A percentile compares a stretch with the other conserved stretches of the same genome.
Conservation (phyloP, 2,888 invertebrate species). For the Torymus tubicola region DNA sequence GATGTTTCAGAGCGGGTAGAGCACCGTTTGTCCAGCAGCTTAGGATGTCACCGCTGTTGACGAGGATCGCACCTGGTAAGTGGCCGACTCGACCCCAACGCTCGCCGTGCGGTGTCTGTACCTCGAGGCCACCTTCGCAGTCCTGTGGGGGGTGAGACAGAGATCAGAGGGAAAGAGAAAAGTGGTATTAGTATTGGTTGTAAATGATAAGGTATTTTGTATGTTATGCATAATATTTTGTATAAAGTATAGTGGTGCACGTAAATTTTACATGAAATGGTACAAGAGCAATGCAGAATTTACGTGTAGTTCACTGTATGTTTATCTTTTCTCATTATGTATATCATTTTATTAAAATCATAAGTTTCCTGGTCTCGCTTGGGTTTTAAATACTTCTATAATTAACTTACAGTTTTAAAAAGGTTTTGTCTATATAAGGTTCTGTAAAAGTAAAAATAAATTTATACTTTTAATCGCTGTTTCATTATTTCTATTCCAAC, state of each 20-base stretch:
- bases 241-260: no score
- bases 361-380: not conserved
- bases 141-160: slow-evolving; percentile 77
- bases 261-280: no score
- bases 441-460: slow-evolving; percentile 50
- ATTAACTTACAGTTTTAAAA: slow-evolving; percentile 49
- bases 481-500: not conserved
- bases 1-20: slow-evolving; percentile 84
- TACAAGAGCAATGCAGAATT: no score
- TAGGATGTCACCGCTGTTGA: slow-evolving; percentile 86
- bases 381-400: slow-evolving; percentile 31
- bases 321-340: no score
- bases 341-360: no score
- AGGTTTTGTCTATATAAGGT: slow-evolving; percentile 30
- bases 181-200: no score
- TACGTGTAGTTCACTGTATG: no score
- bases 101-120: slow-evolving; percentile 81
- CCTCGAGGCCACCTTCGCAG: slow-evolving; percentile 86
- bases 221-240: no score
- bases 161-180: no score
- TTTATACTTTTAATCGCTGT: slow-evolving; percentile 34
- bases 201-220: no score
- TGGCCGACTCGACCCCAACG: slow-evolving; percentile 87
- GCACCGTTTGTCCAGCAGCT: slow-evolving; percentile 85
- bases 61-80: slow-evolving; percentile 85